Base-by-base conservation (phyloP, 2,797 vertebrate genomes). In the Agapornis canus region DNA sequence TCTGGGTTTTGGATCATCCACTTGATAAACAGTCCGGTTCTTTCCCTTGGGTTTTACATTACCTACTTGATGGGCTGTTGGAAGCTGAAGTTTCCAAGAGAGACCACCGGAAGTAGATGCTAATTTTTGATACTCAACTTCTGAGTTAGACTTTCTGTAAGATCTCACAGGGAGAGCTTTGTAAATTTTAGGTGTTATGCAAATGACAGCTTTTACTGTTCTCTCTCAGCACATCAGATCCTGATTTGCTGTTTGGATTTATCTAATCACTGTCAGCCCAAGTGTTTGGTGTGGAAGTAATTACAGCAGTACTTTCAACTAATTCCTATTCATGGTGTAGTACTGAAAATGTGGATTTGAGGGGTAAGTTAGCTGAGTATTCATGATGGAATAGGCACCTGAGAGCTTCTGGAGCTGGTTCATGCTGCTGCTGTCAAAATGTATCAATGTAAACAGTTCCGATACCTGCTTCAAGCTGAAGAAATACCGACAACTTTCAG, bases 261-360 rank as follows among this genome's bases (percentile, higher is more conserved):
- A 65, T 73, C 83, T 89, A 69, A 65, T 95, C 83, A 21, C 80
- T 80, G 72, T 32, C 93, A 93, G 80, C 65, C 72, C 68, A 35
- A 69, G 81, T 65, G 54, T 82, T 83, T 86, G 93, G 78, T 78
- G 73, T 78, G 90, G 40, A 82, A 76, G 80, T 70, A 76, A 93
- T 90, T 82, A 59, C 72, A 72, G 69, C 68, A 70, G 21, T 75
- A 19, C 68, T 90, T 83, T 56, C 48, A 73, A 22, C 89, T 95
- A 45, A 73, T 90, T 87, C 48, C 82, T 68, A 5, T 76, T 80
- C 92, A 65, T 65, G 77, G 54, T 31, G 51, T 32, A 80, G 73
- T 57, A 51, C 56, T 18, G 47, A 57, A 61, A 79, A 64, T 27
- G 71, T 71, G 85, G 71, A 64, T 90, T 48, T 82, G 86, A 68